Evolutionary conservation across 2,888 invertebrate genomes (phyloP).

Genomic region (Drosophila tanythrix): DNA sequence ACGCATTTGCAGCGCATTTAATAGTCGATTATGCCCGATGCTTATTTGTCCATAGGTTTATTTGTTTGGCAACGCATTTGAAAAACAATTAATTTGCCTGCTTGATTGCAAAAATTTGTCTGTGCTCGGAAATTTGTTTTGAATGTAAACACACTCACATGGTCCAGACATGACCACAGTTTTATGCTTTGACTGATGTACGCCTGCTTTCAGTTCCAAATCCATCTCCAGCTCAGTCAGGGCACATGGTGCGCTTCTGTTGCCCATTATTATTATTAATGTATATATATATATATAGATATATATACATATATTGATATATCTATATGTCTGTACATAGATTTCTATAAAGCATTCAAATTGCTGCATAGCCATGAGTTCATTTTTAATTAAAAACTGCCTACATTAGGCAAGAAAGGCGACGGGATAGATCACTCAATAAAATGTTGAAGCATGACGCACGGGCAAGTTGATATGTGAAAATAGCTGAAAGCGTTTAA

Average conservation of each 20-base stretch:
- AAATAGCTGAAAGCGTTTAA: conserved; percentile 19
- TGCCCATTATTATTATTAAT: conserved; percentile 50
- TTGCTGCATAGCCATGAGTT: conserved; percentile 56
- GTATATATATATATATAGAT: conserved; percentile 8
- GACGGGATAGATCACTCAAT: conserved; percentile 26
- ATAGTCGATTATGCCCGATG: conserved; percentile 8
- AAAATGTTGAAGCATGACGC: conserved; percentile 48
- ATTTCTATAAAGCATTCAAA: conserved; percentile 20
- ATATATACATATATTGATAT: not conserved
- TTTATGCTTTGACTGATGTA: conserved; percentile 72
- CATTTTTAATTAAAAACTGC: conserved; percentile 75
- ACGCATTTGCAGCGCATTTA: conserved; percentile 19
- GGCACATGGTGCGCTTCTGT: conserved; percentile 55
- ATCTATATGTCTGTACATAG: not conserved
- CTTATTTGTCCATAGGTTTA: conserved; percentile 25
- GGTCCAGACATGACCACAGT: conserved; percentile 74
- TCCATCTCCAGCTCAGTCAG: conserved; percentile 11
- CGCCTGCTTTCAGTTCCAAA: conserved; percentile 24
- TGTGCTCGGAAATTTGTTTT: conserved; percentile 54
- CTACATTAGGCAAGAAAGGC: conserved; percentile 26
- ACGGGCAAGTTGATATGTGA: conserved; percentile 49
- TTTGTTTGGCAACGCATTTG: conserved; percentile 71
- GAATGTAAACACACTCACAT: conserved; percentile 73
- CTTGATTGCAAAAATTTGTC: conserved; percentile 58
- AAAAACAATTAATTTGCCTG: conserved; percentile 74